These are phyloP conservation scores for Penaeus indicus DNA, from an alignment of 1,140 invertebrate species.

Conservation along the genomic window DNA sequence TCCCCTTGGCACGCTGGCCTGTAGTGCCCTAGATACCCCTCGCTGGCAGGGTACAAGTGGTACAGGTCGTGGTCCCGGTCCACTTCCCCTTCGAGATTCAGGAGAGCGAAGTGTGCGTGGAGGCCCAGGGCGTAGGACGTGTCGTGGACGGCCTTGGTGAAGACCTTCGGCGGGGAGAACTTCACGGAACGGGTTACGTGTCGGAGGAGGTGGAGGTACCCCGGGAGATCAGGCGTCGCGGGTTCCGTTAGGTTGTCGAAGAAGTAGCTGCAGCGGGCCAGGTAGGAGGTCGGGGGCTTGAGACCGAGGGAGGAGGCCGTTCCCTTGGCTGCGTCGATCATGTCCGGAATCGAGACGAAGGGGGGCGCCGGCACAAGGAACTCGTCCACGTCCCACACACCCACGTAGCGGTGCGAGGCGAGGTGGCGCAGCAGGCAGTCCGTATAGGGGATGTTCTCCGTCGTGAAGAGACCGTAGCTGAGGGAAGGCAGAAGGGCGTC, in stretches of 20 bases:
- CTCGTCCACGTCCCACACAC: slow-evolving; percentile 54
- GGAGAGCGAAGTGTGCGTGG: slow-evolving; percentile 63
- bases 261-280: slow-evolving; percentile 62
- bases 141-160: slow-evolving; percentile 62
- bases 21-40: slow-evolving; percentile 62
- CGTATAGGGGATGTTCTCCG: slow-evolving; percentile 56
- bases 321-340: slow-evolving; percentile 40
- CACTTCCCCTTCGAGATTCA: slow-evolving; percentile 35
- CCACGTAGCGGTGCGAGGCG: slow-evolving; percentile 44
- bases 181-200: slow-evolving; percentile 60
- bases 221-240: slow-evolving; percentile 1
- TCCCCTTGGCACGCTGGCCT: slow-evolving; percentile 58
- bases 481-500: neutral
- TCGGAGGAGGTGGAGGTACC: slow-evolving; percentile 45
- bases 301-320: slow-evolving; percentile 28
- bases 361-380: slow-evolving; percentile 32
- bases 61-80: slow-evolving; percentile 54
- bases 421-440: slow-evolving; percentile 55
- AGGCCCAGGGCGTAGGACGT: slow-evolving; percentile 56
- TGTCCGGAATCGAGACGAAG: slow-evolving; percentile 34
- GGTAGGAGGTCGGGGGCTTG: slow-evolving; percentile 53
- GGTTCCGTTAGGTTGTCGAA: slow-evolving; percentile 57
- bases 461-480: slow-evolving; percentile 46
- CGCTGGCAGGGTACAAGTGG: slow-evolving; percentile 54
- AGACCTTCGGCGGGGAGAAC: slow-evolving; percentile 42